phyloP scores from a whole-genome alignment of 2,888 invertebrate genomes.

The Xylota sylvarum region DNA sequence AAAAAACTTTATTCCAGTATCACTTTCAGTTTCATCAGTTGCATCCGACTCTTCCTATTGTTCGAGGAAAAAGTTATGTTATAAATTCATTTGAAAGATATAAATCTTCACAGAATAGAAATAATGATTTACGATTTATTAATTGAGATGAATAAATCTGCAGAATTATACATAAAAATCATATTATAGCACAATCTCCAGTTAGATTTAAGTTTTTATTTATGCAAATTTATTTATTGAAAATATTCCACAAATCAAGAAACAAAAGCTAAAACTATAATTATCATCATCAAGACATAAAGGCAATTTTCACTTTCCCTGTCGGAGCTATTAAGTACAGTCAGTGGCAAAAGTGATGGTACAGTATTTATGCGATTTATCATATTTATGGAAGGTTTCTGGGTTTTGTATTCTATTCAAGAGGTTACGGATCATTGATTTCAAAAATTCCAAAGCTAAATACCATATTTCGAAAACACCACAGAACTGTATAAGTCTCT shows the following conservation, averaged over 20 bases:
- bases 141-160: slow-evolving; percentile 21
- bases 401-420: no score
- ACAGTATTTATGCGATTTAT: neutral
- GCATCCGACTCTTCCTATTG: slow-evolving; percentile 10
- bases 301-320: slow-evolving; percentile 29
- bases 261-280: neutral
- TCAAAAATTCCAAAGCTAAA: no score
- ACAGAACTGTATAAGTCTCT: no score
- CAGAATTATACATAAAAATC: slow-evolving; percentile 24
- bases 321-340: neutral
- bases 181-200: neutral
- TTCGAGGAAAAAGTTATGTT: neutral
- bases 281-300: neutral
- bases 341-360: neutral
- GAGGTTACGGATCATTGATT: no score
- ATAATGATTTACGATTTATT: slow-evolving; percentile 24
- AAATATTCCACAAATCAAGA: slow-evolving; percentile 20
- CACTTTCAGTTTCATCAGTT: slow-evolving; percentile 45
- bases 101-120: neutral
- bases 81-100: neutral
- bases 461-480: no score
- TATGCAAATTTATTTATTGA: slow-evolving; percentile 22
- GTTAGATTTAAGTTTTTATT: neutral
- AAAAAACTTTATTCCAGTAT: neutral
- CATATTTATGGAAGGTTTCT: no score